These are phyloP conservation scores for Phortica variegata DNA, from an alignment of 1,140 invertebrate genomes.

Conservation along the genomic window DNA sequence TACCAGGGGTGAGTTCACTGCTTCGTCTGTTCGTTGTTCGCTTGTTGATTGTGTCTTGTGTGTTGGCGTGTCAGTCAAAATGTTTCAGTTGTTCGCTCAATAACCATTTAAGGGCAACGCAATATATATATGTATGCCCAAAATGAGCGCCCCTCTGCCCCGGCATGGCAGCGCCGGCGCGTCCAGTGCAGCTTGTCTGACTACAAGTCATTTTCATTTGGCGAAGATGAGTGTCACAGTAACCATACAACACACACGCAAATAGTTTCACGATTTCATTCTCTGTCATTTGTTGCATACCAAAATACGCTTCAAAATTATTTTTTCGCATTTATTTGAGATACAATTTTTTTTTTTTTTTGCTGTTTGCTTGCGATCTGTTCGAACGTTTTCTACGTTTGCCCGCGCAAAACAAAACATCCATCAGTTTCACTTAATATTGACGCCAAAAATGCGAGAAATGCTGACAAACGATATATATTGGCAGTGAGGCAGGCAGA, in stretches of 20 bases:
- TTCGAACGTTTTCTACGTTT: no score
- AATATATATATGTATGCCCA: no score
- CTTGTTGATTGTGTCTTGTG: slow-evolving; percentile 16
- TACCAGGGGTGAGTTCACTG: no score
- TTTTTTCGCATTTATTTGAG: slow-evolving; percentile 38
- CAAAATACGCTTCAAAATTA: slow-evolving; percentile 54
- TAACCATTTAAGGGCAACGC: slow-evolving; percentile 47
- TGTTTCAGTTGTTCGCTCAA: slow-evolving; percentile 46
- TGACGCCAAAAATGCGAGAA: slow-evolving; percentile 55
- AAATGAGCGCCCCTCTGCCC: slow-evolving; percentile 9
- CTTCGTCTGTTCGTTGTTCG: slow-evolving; percentile 8
- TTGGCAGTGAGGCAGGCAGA: slow-evolving; percentile 8
- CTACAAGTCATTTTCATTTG: no score
- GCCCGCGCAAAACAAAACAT: slow-evolving; percentile 31
- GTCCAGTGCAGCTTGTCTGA: slow-evolving; percentile 18
- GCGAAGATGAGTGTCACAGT: slow-evolving; percentile 53
- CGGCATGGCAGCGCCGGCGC: slow-evolving; percentile 8
- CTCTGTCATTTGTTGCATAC: slow-evolving; percentile 56
- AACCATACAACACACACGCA: slow-evolving; percentile 55
- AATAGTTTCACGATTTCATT: slow-evolving; percentile 56
- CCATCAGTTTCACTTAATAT: slow-evolving; percentile 57
- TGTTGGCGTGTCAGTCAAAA: neutral
- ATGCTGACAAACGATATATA: slow-evolving; percentile 53
- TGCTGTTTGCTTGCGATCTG: no score
- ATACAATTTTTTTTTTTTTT: slow-evolving; percentile 15